Percentiles rank a stretch among this genome's conserved stretches.
Evolutionary conservation across 2,888 invertebrate genomes (phyloP).

Genomic region (Galeruca laticollis): DNA sequence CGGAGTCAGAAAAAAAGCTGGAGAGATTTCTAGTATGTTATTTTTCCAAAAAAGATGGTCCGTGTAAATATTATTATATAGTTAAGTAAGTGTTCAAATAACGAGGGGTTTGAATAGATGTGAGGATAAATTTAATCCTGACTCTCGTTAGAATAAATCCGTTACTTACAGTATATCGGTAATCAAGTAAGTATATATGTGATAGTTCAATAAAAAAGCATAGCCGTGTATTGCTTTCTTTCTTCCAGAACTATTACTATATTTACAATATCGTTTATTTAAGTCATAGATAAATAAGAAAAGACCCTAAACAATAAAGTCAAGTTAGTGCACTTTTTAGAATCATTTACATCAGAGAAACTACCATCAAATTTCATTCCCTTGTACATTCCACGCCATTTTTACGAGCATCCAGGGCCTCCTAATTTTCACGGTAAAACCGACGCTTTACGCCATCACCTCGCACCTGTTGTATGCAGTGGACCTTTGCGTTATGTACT

Average conservation of each 20-base stretch:
- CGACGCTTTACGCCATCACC: slow-evolving; percentile 13
- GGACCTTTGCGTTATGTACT: slow-evolving; percentile 16
- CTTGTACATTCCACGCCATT: slow-evolving; percentile 33
- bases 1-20: no score
- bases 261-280: not conserved
- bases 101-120: no score
- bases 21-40: no score
- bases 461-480: slow-evolving; percentile 31
- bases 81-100: no score
- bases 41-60: no score
- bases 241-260: not conserved
- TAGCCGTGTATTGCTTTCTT: not conserved
- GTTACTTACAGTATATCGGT: no score
- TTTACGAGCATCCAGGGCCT: slow-evolving; percentile 44
- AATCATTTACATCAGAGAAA: slow-evolving; percentile 38
- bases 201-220: no score
- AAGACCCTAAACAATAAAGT: slow-evolving; percentile 14
- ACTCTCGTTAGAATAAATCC: no score
- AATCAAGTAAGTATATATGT: no score
- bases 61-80: no score
- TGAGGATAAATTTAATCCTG: no score
- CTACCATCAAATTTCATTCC: slow-evolving; percentile 38
- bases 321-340: slow-evolving; percentile 15
- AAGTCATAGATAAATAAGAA: slow-evolving; percentile 8
- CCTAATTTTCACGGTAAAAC: slow-evolving; percentile 39